Base-by-base conservation (phyloP, 2,888 invertebrate genomes). In the Heteromurus nitidus region DNA sequence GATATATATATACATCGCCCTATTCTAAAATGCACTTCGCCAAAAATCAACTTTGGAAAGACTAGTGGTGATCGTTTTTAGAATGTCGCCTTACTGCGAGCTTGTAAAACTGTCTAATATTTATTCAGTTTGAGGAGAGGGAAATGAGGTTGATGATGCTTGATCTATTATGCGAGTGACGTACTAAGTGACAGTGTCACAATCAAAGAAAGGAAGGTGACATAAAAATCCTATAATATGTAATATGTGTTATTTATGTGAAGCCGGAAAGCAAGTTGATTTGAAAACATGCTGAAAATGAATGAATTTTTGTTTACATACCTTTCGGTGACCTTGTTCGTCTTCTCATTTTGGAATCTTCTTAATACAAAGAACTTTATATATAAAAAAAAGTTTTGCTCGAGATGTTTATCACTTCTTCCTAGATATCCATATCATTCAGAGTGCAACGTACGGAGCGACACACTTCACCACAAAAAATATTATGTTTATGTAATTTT, bases 311-410 rank as follows among this genome's bases (percentile, higher is more conserved):
- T 16, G n/a, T 30, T 28, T 9, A 30, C 81, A 55, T 82, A 84
- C 84, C 84, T 82, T 84, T 82, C n/a, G 84, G 84, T 65, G 84
- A 84, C 76, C 76, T 84, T 58, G 79, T 82, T 68, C 82, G 69
- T 76, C 82, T 82, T 75, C 77, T 80, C 84, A 84, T 84, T 62
- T 79, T 69, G 9, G 22, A 11, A 31, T 11, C n/a, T n/a, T n/a
- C n/a, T n/a, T 47, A 13, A 47, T 47, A n/a, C 47, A 9, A 13
- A 47, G 11, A 47, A 36, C 47, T 16, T 47, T 16, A 47, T 47
- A 47, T n/a, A 47, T 5, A 13, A 36, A 36, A 36, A 9, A 13
- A 36, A 36, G 7, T 13, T 36, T 36, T 36, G 36, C 36, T 36
- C 13, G 13, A 36, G 36, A 36, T 36, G 13, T 36, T 36, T 36